phyloP scores from a whole-genome alignment of 2,888 invertebrate species.

The Apodemia zela region DNA sequence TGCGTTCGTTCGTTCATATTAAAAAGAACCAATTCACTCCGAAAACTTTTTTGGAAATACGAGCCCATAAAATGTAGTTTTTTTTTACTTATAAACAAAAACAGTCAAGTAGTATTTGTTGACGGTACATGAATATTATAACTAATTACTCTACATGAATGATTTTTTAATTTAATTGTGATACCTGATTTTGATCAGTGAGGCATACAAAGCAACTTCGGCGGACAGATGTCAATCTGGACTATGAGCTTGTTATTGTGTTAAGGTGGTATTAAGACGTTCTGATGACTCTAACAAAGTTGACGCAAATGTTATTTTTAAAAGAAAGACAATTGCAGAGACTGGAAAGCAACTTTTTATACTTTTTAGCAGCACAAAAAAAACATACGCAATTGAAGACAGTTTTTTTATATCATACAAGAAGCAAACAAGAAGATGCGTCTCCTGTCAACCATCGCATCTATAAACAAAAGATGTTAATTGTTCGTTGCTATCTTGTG shows the following conservation, averaged over 20 bases:
- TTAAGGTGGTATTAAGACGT: constrained; percentile 29
- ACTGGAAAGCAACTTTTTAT: neutral
- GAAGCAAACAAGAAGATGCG: no score
- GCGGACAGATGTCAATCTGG: constrained; percentile 72
- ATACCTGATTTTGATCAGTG: constrained; percentile 74
- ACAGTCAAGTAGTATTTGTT: constrained; percentile 38
- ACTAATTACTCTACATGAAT: constrained; percentile 60
- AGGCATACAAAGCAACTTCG: constrained; percentile 54
- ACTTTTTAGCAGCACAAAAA: neutral
- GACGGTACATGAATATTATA: constrained; percentile 56
- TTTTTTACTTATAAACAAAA: no score
- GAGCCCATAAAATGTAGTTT: no score
- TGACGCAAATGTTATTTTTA: constrained; percentile 5
- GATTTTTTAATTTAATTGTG: constrained; percentile 79
- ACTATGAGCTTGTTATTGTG: constrained; percentile 45
- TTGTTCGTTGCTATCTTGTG: no score
- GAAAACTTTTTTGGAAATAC: neutral
- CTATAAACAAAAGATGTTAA: no score
- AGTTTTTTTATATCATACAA: no score
- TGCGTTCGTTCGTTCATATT: no score
- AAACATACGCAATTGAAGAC: neutral
- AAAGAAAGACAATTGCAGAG: neutral
- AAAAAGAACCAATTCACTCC: no score
- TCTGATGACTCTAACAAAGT: constrained; percentile 22
- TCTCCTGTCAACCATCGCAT: no score